Evolutionary conservation across 2,888 invertebrate species (phyloP), one percentile per base, ranked within the genome.

Genomic region (Drosophila affinis): DNA sequence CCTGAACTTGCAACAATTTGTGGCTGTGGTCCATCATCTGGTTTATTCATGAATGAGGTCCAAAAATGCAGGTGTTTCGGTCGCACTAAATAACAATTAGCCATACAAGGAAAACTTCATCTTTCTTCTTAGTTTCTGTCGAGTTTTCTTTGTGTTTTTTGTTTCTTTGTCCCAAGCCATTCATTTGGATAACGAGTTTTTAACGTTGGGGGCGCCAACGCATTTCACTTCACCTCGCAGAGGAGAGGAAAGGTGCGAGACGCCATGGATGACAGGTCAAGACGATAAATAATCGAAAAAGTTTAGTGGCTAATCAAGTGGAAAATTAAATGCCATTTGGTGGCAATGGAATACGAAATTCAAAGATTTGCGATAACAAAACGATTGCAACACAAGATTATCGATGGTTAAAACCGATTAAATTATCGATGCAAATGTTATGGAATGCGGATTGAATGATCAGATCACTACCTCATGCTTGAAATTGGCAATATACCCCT

Each of bases 11-110:
- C 44, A 21, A 34, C 39, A 14, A 39, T 4, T 39, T 39, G 14
- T 39, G n/a, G 7, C 6, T 21, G 7, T 39, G 39, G 39, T 39
- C 39, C 39, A 60, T 67, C 21, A 53, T 29, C 72, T 65, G 69
- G 69, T 29, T 72, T 82, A 81, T 77, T 75, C 86, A 83, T 72
- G 17, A 60, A 45, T n/a, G 51, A 52, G 49, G 34, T 56, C 48
- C 52, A 62, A 61, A 74, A 73, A 32, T 27, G 61, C 78, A 85
- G 80, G 86, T 83, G 83, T 75, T 75, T 78, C 68, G 70, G 67
- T 56, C 77, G 46, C 87, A 83, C 84, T 83, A 87, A 84, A 86
- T 78, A 80, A 76, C 78, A 87, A 84, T 83, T 88, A 87, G 60
- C 78, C 63, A 69, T 62, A 80, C 71, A 72, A 62, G 77, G 77